These are phyloP conservation scores for Eristalis pertinax DNA, from an alignment of 2,888 invertebrate species.

Conservation along the genomic window DNA sequence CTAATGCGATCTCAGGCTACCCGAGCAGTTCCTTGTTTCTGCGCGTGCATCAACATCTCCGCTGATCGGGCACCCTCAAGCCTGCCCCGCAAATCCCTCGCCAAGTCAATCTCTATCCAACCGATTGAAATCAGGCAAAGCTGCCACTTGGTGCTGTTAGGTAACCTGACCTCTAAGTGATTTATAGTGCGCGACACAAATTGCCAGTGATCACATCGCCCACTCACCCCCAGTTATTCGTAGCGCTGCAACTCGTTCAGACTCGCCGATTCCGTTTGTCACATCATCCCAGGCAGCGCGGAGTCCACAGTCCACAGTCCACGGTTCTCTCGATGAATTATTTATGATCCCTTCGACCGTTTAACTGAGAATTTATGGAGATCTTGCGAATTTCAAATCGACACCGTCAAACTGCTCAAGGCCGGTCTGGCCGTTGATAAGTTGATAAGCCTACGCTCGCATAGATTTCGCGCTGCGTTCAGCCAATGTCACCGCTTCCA, in stretches of 20 bases:
- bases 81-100: background rate
- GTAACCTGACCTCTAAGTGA: slow-evolving; percentile 50
- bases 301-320: slow-evolving; percentile 16
- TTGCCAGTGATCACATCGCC: slow-evolving; percentile 56
- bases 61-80: background rate
- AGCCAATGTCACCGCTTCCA: background rate
- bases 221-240: slow-evolving; percentile 29
- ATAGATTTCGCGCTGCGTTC: background rate
- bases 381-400: slow-evolving; percentile 61
- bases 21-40: too few relatives aligned
- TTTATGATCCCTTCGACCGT: slow-evolving; percentile 66
- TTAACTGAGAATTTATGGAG: slow-evolving; percentile 69
- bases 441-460: slow-evolving; percentile 66
- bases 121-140: background rate
- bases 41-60: background rate
- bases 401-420: slow-evolving; percentile 67
- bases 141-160: slow-evolving; percentile 13
- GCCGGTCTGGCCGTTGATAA: slow-evolving; percentile 62
- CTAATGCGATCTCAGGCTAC: too few relatives aligned
- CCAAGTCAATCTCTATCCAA: background rate
- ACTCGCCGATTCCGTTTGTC: slow-evolving; percentile 31
- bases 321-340: slow-evolving; percentile 52
- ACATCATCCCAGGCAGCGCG: slow-evolving; percentile 40
- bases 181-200: slow-evolving; percentile 67
- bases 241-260: slow-evolving; percentile 42